Evolutionary conservation across 2,113 vertebrate genomes (phyloP), one percentile per base, ranked within the genome.

Genomic region (Anolis carolinensis): DNA sequence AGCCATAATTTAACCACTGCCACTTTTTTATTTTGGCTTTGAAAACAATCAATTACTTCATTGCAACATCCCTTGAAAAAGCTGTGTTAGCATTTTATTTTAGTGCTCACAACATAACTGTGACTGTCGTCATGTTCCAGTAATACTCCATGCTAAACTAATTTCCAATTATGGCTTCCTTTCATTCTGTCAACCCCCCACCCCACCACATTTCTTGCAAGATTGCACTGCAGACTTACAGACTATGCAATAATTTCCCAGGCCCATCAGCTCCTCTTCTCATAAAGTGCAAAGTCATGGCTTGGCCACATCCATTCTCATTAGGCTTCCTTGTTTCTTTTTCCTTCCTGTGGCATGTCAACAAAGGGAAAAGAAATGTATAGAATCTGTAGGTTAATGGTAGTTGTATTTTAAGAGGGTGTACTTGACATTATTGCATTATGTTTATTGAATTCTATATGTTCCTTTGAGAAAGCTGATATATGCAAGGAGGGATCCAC

Each of bases 121-220:
- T 73, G 70, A 59, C 50, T 50, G 55, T 68, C 59, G 39, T 81
- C 70, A 67, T 80, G 36, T 86, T 72, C 77, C 27, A 55, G 85
- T 81, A 81, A 86, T 86, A 48, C 70, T 86, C 78, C 78, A 86
- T 32, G 70, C 85, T 86, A 81, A 86, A 81, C 85, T 86, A 74
- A 81, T 86, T 81, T 86, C 78, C 78, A 86, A 67, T 86, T 86
- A 81, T 74, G 85, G 59, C 59, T 74, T 74, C 55, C 78, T 81
- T 74, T 32, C 78, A 81, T 86, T 81, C 78, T 34, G 59, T 30
- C 70, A 86, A 6, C 78, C 78, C 52, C 39, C 3, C 39, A 44
- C 39, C 39, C 39, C 39, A 44, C 39, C 39, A 78, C 30, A 81
- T 86, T 80, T 73, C 78, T 73, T 86, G 84, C 84, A 74, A 74